Conservation (phyloP, 2,888 invertebrate genomes). For the Keiferia lycopersicella region DNA sequence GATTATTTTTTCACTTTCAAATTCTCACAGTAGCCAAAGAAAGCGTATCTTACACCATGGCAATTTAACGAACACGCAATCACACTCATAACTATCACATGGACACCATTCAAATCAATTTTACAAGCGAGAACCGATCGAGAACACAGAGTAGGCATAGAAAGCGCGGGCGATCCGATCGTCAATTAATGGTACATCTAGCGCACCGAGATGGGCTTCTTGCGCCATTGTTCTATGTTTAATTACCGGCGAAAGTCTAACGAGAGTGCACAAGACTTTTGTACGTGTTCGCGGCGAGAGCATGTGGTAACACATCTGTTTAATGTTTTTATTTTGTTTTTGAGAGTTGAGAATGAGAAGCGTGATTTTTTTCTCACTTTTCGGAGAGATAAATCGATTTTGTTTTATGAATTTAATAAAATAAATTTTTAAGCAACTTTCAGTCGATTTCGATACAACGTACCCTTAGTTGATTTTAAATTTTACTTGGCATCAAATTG, state of each 20-base stretch:
- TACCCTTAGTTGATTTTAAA: too few species aligned
- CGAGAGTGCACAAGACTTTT: slow-evolving; percentile 70
- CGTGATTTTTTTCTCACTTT: neutral
- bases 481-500: neutral
- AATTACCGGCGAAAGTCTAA: slow-evolving; percentile 79
- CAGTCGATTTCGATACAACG: too few species aligned
- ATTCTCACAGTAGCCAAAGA: slow-evolving; percentile 3
- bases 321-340: slow-evolving; percentile 7
- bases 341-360: neutral
- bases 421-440: too few species aligned
- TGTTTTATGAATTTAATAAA: too few species aligned
- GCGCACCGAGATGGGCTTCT: slow-evolving; percentile 67
- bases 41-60: neutral
- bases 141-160: slow-evolving; percentile 49
- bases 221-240: slow-evolving; percentile 76
- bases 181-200: slow-evolving; percentile 72
- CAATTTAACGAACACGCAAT: neutral
- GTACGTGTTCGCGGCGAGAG: slow-evolving; percentile 46
- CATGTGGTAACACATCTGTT: slow-evolving; percentile 39
- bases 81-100: neutral
- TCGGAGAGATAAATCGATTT: too few species aligned
- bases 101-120: neutral
- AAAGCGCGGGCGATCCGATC: slow-evolving; percentile 76
- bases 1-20: neutral
- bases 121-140: slow-evolving; percentile 5